These are phyloP conservation scores for Dolichoris vasculosae DNA, from an alignment of 1,140 invertebrate species.

Conservation along the genomic window DNA sequence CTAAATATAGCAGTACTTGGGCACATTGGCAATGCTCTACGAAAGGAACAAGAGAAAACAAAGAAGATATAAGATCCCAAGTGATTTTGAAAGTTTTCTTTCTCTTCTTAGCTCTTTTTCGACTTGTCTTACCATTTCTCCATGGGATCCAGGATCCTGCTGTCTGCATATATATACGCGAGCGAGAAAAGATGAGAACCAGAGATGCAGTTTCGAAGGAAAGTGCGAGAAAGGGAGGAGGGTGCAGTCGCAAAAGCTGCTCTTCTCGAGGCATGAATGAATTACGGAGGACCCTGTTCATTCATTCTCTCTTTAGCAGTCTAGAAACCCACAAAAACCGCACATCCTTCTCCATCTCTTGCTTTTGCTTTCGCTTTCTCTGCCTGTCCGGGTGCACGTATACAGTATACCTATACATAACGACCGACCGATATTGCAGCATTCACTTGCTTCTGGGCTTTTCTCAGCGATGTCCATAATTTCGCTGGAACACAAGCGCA, in stretches of 20 bases:
- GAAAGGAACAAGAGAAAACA: conserved; percentile 59
- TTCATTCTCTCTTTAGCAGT: conserved; percentile 70
- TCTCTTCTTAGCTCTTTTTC: conserved; percentile 27
- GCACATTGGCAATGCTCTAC: conserved; percentile 57
- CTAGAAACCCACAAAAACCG: conserved; percentile 71
- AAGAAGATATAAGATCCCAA: not conserved
- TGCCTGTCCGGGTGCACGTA: not conserved
- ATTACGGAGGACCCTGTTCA: conserved; percentile 70
- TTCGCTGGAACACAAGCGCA: no score
- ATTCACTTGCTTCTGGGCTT: conserved; percentile 1
- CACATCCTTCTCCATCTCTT: conserved; percentile 56
- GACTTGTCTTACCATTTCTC: conserved; percentile 35
- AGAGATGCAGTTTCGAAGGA: conserved; percentile 4
- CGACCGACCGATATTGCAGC: not conserved
- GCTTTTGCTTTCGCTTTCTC: conserved; percentile 32
- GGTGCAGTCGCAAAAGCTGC: conserved; percentile 37
- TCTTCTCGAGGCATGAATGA: conserved; percentile 70
- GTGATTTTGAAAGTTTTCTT: conserved; percentile 13
- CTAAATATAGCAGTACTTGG: conserved; percentile 68
- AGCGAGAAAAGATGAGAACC: not conserved
- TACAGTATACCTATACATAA: not conserved
- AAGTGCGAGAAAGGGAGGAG: conserved; percentile 26
- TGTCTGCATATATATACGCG: not conserved
- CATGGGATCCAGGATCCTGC: conserved; percentile 31
- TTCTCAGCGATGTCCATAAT: not conserved